Evolutionary conservation across 2,888 invertebrate genomes (phyloP).

Genomic region (Xanthia icteritia): DNA sequence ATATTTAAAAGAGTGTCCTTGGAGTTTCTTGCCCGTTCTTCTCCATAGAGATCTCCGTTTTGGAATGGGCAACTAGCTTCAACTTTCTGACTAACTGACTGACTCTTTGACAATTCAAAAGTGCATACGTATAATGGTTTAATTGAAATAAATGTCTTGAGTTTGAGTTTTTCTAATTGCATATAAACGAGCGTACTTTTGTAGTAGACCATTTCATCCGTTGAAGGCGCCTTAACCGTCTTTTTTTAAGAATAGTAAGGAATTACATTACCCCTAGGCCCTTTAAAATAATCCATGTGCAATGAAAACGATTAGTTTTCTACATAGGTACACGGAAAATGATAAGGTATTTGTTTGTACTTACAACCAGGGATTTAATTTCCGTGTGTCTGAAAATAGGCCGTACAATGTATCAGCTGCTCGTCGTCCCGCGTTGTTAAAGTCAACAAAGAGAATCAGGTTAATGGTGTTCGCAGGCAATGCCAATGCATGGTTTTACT

Average conservation of each 20-base stretch:
- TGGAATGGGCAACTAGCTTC: too few species aligned
- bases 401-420: constrained; percentile 35
- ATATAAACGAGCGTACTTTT: not conserved
- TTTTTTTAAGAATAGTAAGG: not conserved
- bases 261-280: not conserved
- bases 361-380: constrained; percentile 44
- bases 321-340: not conserved
- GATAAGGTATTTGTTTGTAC: constrained; percentile 8
- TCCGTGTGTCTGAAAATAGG: constrained; percentile 55
- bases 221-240: too few species aligned
- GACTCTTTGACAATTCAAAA: too few species aligned
- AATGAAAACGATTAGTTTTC: constrained; percentile 10
- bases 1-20: too few species aligned
- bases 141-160: too few species aligned
- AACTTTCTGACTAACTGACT: too few species aligned
- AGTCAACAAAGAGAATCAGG: constrained; percentile 52
- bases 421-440: constrained; percentile 25
- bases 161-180: not conserved
- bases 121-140: too few species aligned
- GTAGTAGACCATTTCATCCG: not conserved
- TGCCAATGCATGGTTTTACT: constrained; percentile 18
- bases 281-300: not conserved
- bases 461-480: constrained; percentile 38
- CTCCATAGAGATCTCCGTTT: too few species aligned
- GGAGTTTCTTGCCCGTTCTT: too few species aligned